Base-by-base conservation (phyloP, 23 tunicate species). In the Phallusia fumigata region DNA sequence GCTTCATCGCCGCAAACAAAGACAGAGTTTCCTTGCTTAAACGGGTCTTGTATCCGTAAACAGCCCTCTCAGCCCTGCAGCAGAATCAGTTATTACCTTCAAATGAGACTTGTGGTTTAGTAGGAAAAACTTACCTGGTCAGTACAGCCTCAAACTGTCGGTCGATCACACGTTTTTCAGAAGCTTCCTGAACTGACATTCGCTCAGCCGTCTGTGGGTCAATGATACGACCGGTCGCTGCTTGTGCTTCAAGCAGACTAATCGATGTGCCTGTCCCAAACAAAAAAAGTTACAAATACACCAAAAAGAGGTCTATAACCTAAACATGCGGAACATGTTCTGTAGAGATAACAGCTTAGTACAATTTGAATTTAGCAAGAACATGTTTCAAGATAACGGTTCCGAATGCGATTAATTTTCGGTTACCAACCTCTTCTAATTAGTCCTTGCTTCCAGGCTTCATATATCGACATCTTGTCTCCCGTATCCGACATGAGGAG, bases 171-270 rank as follows among this genome's bases (percentile, higher is more conserved):
- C 90, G 53, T 34, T 91, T 74, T 73, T 85, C 74, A 15, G 92
- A 65, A 0, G 99, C 99, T 81, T 95, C 99, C 12, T 80, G 47
- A 5, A 95, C 99, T 15, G 99, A 92, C 87, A 89, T 84, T 34
- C 84, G 75, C 49, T 87, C 91, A 28, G 95, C 99, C 6, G 90
- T 80, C 45, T 65, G 80, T 19, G 96, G 96, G 85, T 95, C 93
- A 30, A 95, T 82, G 30, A 95, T 88, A 31, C 95, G 82, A 15
- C 99, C 99, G 19, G 99, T 95, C 28, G 99, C 99, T 24, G 99
- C 99, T 87, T 95, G 99, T 22, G 99, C 99, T 81, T 95, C 99
- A 76, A 95, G 82, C 78, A 95, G 76, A 72, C 96, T 91, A 52
- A 91, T 88, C 24, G 96, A 86, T 0, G 99, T 95, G 2, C 99